phyloP scores from a whole-genome alignment of 2,113 vertebrate genomes.

The Noturus placidus region DNA sequence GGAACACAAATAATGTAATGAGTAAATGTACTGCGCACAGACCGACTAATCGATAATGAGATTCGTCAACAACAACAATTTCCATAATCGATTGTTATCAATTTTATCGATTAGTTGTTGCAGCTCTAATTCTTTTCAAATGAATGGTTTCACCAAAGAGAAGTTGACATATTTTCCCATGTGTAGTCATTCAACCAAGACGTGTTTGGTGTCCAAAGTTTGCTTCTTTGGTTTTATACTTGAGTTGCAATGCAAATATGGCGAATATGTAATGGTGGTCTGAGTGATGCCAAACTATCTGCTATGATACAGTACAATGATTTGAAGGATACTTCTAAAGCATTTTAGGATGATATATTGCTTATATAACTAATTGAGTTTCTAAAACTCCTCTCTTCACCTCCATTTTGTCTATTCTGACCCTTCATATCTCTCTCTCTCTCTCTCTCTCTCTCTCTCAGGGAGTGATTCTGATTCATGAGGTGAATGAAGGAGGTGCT shows the following conservation, averaged over 20 bases:
- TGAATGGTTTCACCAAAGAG: neutral
- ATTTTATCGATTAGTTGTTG: too few relatives aligned
- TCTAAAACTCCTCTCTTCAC: neutral
- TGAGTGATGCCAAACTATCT: neutral
- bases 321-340: neutral
- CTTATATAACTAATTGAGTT: neutral
- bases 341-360: neutral
- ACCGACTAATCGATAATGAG: too few relatives aligned
- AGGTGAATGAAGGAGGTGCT: constrained; percentile 93
- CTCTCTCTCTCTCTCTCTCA: constrained; percentile 54
- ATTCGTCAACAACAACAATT: too few relatives aligned
- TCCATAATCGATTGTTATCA: too few relatives aligned
- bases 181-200: neutral
- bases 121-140: neutral
- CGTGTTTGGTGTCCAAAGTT: neutral
- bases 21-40: too few relatives aligned
- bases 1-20: too few relatives aligned
- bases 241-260: neutral
- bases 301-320: neutral
- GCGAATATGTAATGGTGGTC: neutral
- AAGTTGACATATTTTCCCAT: neutral
- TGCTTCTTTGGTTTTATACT: neutral
- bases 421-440: neutral
- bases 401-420: neutral
- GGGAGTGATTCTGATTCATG: constrained; percentile 93